Percentiles rank a stretch among this genome's conserved stretches.
phyloP scores from a whole-genome alignment of 2,797 vertebrate species.

The Varecia variegata region DNA sequence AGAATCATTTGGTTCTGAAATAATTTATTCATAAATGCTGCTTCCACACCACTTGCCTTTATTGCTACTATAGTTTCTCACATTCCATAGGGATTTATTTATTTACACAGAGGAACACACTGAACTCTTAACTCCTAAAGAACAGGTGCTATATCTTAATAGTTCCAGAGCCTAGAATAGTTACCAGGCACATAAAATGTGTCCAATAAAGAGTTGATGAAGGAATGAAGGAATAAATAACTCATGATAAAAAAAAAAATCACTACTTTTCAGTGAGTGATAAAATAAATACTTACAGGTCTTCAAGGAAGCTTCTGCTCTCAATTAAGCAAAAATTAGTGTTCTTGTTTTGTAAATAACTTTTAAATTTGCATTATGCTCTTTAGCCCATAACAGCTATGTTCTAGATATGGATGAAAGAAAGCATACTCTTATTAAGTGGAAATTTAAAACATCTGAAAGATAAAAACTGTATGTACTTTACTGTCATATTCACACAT shows the following conservation, averaged over 20 bases:
- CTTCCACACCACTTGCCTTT: background rate
- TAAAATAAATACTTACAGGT: background rate
- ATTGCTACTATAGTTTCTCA: background rate
- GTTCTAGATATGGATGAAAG: background rate
- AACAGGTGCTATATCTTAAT: background rate
- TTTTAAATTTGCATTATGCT: background rate
- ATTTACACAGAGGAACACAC: background rate
- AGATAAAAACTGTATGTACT: background rate
- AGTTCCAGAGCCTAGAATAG: background rate
- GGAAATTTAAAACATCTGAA: background rate
- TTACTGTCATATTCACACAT: background rate
- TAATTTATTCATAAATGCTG: background rate
- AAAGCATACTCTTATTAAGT: background rate
- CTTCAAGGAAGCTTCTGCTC: background rate
- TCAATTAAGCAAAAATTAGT: background rate
- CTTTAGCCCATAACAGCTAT: background rate
- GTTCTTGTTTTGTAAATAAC: background rate
- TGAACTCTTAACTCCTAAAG: background rate
- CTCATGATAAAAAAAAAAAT: background rate
- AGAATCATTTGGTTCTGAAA: conserved; percentile 32
- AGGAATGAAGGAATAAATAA: background rate
- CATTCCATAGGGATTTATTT: background rate
- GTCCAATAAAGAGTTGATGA: conserved; percentile 25
- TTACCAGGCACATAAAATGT: background rate
- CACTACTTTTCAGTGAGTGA: background rate